phyloP scores from a whole-genome alignment of 2,888 invertebrate genomes.

The Hydroisotoma schaefferi region DNA sequence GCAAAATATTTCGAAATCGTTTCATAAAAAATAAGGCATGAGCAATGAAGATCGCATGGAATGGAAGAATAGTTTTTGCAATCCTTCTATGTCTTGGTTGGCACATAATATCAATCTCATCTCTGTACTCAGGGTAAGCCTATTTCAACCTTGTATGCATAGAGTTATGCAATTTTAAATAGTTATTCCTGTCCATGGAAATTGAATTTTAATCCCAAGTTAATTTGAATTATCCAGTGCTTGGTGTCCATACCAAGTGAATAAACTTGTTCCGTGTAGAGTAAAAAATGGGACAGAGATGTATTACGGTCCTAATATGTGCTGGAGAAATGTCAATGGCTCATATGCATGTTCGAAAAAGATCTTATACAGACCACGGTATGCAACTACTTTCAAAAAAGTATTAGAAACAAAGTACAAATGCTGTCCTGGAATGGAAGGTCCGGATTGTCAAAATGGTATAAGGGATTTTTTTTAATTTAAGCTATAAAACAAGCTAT shows the following conservation, averaged over 20 bases:
- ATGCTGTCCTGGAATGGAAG: slow-evolving; percentile 48
- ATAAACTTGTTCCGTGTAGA: slow-evolving; percentile 39
- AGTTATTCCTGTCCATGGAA: neutral
- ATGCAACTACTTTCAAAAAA: slow-evolving; percentile 46
- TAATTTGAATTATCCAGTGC: slow-evolving; percentile 22
- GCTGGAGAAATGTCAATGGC: slow-evolving; percentile 42
- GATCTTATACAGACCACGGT: slow-evolving; percentile 45
- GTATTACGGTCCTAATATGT: slow-evolving; percentile 43
- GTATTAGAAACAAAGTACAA: slow-evolving; percentile 48
- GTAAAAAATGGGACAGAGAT: slow-evolving; percentile 45
- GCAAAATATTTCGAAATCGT: neutral
- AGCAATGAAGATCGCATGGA: slow-evolving; percentile 1
- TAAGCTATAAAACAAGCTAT: too few relatives aligned
- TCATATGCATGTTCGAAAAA: slow-evolving; percentile 39
- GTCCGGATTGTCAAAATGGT: slow-evolving; percentile 37
- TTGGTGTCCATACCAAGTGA: slow-evolving; percentile 45
- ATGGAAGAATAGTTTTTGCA: neutral
- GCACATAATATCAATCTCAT: slow-evolving; percentile 11
- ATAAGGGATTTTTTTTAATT: neutral
- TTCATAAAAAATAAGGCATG: too few relatives aligned
- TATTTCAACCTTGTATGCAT: neutral
- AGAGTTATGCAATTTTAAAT: neutral
- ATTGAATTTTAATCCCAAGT: neutral
- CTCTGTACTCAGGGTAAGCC: slow-evolving; percentile 25
- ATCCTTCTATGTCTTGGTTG: neutral